Percentiles rank a stretch among this genome's conserved stretches.
Conservation (phyloP, 2,113 vertebrate genomes). For the Acanthisitta chloris region DNA sequence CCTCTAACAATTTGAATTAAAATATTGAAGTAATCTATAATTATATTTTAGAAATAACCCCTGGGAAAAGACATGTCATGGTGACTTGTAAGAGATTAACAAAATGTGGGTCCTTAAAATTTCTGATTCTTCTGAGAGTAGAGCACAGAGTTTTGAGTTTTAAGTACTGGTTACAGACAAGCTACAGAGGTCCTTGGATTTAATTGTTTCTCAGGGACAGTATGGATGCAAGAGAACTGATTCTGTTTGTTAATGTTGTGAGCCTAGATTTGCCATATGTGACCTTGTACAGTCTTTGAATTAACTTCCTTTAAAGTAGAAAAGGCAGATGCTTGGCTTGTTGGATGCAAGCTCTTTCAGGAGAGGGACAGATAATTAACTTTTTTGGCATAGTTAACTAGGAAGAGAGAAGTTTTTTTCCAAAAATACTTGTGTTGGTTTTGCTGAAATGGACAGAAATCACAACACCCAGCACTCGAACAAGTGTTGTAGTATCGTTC, state of each 20-base stretch:
- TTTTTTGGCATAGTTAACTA: background rate
- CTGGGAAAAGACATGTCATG: background rate
- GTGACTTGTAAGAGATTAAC: background rate
- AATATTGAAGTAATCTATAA: background rate
- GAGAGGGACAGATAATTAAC: background rate
- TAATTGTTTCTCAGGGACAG: background rate
- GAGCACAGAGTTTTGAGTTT: background rate
- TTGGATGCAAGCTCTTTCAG: background rate
- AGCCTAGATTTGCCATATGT: background rate
- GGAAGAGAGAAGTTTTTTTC: background rate
- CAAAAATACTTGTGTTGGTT: background rate
- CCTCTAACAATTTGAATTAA: background rate
- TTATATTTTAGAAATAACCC: background rate
- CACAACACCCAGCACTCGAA: background rate
- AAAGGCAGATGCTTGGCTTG: background rate
- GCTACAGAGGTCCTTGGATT: background rate
- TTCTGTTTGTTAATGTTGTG: background rate
- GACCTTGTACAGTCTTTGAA: background rate
- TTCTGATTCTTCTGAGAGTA: background rate
- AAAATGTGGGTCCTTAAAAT: background rate
- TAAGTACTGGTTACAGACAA: background rate
- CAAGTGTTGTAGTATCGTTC: background rate
- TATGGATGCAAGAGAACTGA: background rate
- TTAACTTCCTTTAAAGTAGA: background rate
- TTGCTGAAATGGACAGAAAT: background rate